A percentile compares a stretch with the other conserved stretches of the same genome.
These are phyloP conservation scores for Enteromius thamalakanensis DNA, from an alignment of 2,797 vertebrate genomes.

Conservation along the genomic window DNA sequence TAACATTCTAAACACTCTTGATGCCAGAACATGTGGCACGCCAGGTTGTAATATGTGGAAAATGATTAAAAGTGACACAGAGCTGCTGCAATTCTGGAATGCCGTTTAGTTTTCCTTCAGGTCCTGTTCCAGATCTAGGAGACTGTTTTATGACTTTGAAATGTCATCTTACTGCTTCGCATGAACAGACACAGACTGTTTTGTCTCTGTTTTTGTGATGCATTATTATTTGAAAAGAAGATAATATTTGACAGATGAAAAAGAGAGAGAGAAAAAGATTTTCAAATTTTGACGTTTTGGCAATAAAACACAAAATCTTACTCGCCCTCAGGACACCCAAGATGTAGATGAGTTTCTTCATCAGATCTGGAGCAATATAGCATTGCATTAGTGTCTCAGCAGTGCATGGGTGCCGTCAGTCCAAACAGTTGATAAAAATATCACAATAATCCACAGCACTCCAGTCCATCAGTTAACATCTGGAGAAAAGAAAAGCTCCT, in stretches of 20 bases:
- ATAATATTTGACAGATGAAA: neutral
- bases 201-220: neutral
- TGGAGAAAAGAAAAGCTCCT: neutral
- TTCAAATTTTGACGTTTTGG: neutral
- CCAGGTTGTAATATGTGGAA: neutral
- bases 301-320: neutral
- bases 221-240: neutral
- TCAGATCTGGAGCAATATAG: neutral
- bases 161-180: neutral
- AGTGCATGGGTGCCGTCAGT: neutral
- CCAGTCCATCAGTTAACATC: neutral
- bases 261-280: neutral
- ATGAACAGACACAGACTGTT: neutral
- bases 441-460: too few species aligned
- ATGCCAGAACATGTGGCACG: neutral
- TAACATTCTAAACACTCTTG: too few species aligned
- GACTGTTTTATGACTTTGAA: neutral
- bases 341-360: neutral
- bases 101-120: neutral
- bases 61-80: constrained; percentile 11
- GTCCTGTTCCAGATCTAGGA: neutral
- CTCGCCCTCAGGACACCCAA: neutral
- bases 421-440: neutral
- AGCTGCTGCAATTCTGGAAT: constrained; percentile 9
- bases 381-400: neutral